Base-by-base conservation (phyloP, 2,888 invertebrate genomes). In the Temnothorax ravouxi region DNA sequence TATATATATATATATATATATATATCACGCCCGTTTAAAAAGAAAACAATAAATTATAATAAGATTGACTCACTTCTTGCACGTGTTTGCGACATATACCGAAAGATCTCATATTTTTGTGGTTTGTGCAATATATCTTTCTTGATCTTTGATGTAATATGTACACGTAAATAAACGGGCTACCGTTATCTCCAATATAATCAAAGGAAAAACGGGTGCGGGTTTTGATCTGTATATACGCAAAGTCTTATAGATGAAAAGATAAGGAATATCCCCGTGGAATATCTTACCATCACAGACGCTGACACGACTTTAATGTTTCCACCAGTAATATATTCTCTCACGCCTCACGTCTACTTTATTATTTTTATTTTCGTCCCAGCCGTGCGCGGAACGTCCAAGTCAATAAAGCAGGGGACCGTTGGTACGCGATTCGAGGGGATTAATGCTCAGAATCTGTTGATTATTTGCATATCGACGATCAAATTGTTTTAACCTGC, bases 161-260 rank as follows among this genome's bases (percentile, higher is more conserved):
- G 6, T 75, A 34, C 64, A 38, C 21, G 56, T 38, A 76, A 83
- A 75, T 25, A 76, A 83, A 66, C 56, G 66, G 13, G 52, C 21
- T 8, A 18, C 15, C 54, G 21, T 41, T 44, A 64, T 47, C 25
- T 44, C 25, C 47, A 59, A 66, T 76, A 38, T 77, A 83, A 66
- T 50, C 18, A 34, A 25, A 21, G 15, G 56, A 5, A 21, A 13
- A n/a, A 2, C 5, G 41, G 54, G 5, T 34, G 29, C 66, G n/a
- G 59, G 69, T 85, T 86, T 86, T 86, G 87, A 87, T 86, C 84
- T 80, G 52, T 67, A 81, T n/a, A n/a, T 67, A 81, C 71, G 66
- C 54, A 77, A 87, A 83, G 52, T 54, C 72, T n/a, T 69, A n/a
- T n/a, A 71, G 81, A 79, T 83, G 86, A 86, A 84, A 86, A 85